Conservation (phyloP, 2,888 invertebrate species). For the Cremastinae sp. region DNA sequence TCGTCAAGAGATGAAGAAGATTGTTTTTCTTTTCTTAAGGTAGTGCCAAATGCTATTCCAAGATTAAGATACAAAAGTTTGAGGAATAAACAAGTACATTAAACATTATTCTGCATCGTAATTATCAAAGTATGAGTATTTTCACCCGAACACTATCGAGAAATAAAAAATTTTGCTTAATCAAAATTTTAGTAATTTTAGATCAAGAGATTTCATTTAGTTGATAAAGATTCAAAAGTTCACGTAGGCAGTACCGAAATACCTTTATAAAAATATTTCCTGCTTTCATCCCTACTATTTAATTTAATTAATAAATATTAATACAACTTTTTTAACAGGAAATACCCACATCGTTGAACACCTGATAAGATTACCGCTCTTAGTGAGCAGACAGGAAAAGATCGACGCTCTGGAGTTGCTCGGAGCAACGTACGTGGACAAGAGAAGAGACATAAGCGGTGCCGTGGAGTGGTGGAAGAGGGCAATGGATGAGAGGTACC, state of each 20-base stretch:
- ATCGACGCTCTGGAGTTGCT: constrained; percentile 95
- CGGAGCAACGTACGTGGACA: constrained; percentile 98
- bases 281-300: not conserved
- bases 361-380: constrained; percentile 85
- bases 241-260: no score
- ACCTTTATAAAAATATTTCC: no score
- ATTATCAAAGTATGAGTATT: not conserved
- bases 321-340: no score
- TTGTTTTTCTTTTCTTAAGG: no score
- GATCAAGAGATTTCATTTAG: no score
- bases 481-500: constrained; percentile 93
- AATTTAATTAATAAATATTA: constrained; percentile 9
- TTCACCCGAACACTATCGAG: not conserved
- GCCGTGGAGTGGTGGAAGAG: constrained; percentile 94
- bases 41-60: no score
- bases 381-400: constrained; percentile 88
- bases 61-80: no score
- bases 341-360: constrained; percentile 96
- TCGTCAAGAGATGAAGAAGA: no score
- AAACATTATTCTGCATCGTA: no score
- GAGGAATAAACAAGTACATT: no score
- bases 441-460: constrained; percentile 95
- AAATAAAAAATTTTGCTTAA: no score
- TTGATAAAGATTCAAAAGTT: not conserved
- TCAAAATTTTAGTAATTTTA: no score